A percentile compares a stretch with the other conserved stretches of the same genome.
Evolutionary conservation across 2,113 vertebrate species (phyloP).

Genomic region (mouse (Mus musculus)): DNA sequence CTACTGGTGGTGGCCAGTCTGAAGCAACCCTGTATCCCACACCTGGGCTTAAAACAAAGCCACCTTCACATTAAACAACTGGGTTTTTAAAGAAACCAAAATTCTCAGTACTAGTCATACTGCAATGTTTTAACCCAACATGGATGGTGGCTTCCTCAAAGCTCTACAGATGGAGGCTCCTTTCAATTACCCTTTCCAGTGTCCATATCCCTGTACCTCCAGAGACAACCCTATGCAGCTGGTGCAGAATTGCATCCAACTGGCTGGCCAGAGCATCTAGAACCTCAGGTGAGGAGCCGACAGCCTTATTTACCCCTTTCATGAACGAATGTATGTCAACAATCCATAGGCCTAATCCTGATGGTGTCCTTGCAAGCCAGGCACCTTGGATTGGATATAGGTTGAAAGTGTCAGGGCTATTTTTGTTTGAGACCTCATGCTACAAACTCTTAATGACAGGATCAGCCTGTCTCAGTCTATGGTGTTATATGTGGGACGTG

Average conservation of each 20-base stretch:
- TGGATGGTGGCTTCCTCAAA: neutral
- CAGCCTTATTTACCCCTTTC: neutral
- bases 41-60: too few relatives aligned
- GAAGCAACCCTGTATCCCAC: too few relatives aligned
- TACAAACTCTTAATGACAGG: neutral
- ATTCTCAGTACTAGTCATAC: too few relatives aligned
- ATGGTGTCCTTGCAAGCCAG: neutral
- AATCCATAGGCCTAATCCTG: neutral
- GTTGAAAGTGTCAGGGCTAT: neutral
- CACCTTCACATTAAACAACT: too few relatives aligned
- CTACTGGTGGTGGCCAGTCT: too few relatives aligned
- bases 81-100: too few relatives aligned
- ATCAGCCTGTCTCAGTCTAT: neutral
- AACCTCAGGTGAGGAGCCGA: too few relatives aligned
- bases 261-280: neutral
- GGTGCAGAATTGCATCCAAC: neutral
- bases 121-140: neutral
- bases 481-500: too few relatives aligned
- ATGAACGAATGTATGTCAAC: neutral
- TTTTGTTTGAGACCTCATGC: neutral
- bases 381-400: neutral
- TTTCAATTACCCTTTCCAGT: neutral
- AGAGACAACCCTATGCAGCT: neutral
- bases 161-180: too few relatives aligned
- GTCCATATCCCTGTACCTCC: neutral